A percentile compares a stretch with the other conserved stretches of the same genome.
Evolutionary conservation across 2,888 invertebrate species (phyloP).

Genomic region (Acholoe squamosa): DNA sequence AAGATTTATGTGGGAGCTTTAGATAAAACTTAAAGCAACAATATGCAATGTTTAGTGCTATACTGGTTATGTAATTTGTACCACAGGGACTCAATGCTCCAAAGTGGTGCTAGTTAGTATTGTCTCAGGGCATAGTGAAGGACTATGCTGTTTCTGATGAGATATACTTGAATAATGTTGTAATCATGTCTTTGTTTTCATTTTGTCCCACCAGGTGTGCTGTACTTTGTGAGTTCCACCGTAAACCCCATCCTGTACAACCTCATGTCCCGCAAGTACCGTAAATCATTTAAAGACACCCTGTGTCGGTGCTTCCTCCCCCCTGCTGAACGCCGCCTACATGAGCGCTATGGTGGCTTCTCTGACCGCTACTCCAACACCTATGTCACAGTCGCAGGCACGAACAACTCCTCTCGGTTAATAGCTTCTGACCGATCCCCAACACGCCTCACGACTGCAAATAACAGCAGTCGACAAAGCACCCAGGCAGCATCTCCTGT

Average conservation of each 20-base stretch:
- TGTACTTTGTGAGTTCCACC: constrained; percentile 96
- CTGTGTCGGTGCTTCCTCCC: constrained; percentile 78
- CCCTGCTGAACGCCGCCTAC: constrained; percentile 10
- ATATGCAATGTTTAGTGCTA: too few species aligned
- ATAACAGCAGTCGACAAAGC: neutral
- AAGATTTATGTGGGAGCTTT: too few species aligned
- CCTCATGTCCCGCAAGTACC: constrained; percentile 96
- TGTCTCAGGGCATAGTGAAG: neutral
- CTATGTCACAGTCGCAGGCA: constrained; percentile 41
- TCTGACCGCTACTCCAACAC: constrained; percentile 58
- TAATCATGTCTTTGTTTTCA: neutral
- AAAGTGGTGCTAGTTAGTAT: too few species aligned
- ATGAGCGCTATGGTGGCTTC: constrained; percentile 25
- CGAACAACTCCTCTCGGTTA: neutral
- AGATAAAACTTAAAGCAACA: too few species aligned
- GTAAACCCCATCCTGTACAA: constrained; percentile 97
- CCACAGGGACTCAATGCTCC: too few species aligned
- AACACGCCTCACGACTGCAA: neutral
- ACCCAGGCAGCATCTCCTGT: neutral
- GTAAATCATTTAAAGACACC: constrained; percentile 93
- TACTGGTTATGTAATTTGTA: too few species aligned
- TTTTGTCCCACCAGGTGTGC: constrained; percentile 86
- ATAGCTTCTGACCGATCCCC: neutral
- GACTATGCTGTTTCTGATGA: neutral
- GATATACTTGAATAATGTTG: neutral